Base-by-base conservation (phyloP, 2,113 vertebrate genomes). In the Hippolais icterina region DNA sequence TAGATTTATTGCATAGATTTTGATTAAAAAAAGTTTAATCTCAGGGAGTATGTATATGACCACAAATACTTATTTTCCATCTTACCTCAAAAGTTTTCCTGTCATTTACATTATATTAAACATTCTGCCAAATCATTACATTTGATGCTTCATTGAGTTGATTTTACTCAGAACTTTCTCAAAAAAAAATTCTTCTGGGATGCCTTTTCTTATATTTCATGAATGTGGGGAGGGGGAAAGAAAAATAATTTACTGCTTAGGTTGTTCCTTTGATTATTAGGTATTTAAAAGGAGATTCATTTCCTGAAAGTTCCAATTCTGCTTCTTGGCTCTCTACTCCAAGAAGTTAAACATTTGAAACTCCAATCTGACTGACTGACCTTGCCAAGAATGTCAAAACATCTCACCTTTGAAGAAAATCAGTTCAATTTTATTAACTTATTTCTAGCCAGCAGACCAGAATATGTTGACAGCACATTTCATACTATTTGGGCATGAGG, bases 381-480 rank as follows among this genome's bases (percentile, higher is more conserved):
- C 44, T 87, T 79, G 50, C 64, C 84, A 87, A 75, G 57, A 87
- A 89, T 16, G 15, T 91, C 31, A 87, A 70, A 96, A 78, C 39
- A 82, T 47, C 56, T 41, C 69, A 75, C 33, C 49, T 91, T 70
- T 87, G 59, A 91, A 95, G 76, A 70, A 95, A 96, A 87, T 74
- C 20, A 37, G 35, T 44, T 63, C 6, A 5, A 37, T 70, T 87
- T 87, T 49, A 87, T 76, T 76, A 93, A 87, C 22, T 74, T 66
- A 66, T 50, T 93, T 75, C 39, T 59, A 91, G 50, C 24, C 54
- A 86, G 46, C n/a, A 65, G 42, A 68, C 10, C 50, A 78, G 56
- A 70, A 68, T 68, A 64, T 25, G 33, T 83, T 90, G 50, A 83
- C 76, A 86, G 65, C 19, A 69, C 22, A 60, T 82, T 89, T 87